Conservation (phyloP, 92 coral and sea anemone genomes). For the Ricordea florida region DNA sequence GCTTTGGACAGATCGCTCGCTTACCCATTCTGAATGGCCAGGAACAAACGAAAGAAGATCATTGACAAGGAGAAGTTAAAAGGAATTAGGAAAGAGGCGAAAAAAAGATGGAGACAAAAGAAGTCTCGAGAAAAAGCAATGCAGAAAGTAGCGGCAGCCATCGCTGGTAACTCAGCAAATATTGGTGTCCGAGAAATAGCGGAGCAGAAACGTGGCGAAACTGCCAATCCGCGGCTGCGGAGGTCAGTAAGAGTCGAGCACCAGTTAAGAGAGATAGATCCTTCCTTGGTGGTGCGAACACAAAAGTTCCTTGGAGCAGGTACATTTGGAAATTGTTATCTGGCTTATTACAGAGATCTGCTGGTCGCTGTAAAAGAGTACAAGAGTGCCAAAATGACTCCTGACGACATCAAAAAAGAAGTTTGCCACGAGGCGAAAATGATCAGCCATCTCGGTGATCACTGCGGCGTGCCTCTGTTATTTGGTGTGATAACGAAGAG, state of each 20-base stretch:
- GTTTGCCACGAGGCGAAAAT: slow-evolving; percentile 8
- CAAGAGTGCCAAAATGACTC: not conserved
- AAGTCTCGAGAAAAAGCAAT: not conserved
- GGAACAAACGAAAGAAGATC: not conserved
- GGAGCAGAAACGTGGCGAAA: too few species aligned
- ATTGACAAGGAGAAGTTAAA: not conserved
- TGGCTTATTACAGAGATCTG: slow-evolving; percentile 5
- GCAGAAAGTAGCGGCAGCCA: too few species aligned
- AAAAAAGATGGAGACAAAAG: not conserved
- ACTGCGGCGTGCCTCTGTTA: slow-evolving; percentile 1
- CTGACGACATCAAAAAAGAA: not conserved
- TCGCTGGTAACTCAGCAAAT: too few species aligned
- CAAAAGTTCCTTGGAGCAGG: slow-evolving; percentile 10
- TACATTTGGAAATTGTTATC: slow-evolving; percentile 29
- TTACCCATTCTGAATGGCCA: too few species aligned
- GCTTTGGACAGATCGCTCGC: too few species aligned
- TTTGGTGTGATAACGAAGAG: slow-evolving; percentile 1
- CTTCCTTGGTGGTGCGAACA: not conserved
- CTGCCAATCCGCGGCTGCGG: not conserved
- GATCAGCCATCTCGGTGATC: slow-evolving; percentile 17
- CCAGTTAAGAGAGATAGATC: not conserved
- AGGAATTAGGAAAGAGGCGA: not conserved
- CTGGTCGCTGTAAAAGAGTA: slow-evolving; percentile 26
- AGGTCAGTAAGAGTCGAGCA: not conserved
- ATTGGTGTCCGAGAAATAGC: too few species aligned